A percentile compares a stretch with the other conserved stretches of the same genome.
Evolutionary conservation across 2,797 vertebrate species (phyloP).

Genomic region (Hypotaenidia philippensis): DNA sequence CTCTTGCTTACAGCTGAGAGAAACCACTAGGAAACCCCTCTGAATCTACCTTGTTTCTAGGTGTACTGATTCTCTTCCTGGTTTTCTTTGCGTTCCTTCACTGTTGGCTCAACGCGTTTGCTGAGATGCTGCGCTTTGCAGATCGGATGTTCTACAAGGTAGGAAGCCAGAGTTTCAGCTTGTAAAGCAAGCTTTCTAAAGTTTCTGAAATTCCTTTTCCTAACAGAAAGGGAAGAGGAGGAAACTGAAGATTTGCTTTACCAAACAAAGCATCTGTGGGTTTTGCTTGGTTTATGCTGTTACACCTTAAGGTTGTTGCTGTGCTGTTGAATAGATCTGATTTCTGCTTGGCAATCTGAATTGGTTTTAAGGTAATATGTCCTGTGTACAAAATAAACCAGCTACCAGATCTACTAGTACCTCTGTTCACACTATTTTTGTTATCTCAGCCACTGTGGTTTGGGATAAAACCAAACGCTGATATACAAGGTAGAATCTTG

Average conservation of each 20-base stretch:
- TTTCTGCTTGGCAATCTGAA: not conserved
- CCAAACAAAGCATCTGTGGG: not conserved
- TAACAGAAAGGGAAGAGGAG: not conserved
- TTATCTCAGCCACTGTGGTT: not conserved
- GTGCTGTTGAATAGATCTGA: not conserved
- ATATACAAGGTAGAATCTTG: not conserved
- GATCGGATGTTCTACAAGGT: constrained; percentile 99
- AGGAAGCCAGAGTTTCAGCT: not conserved
- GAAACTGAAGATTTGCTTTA: not conserved
- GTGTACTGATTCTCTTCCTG: constrained; percentile 90
- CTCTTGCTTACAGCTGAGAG: not conserved
- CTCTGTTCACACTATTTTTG: not conserved
- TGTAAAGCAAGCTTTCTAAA: not conserved
- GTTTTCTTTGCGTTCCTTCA: constrained; percentile 94
- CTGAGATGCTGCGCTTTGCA: constrained; percentile 95
- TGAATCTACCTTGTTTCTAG: constrained; percentile 73
- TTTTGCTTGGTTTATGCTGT: not conserved
- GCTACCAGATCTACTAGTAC: not conserved
- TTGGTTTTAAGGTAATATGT: not conserved
- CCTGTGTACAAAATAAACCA: not conserved
- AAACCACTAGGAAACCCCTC: not conserved
- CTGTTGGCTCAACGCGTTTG: constrained; percentile 97
- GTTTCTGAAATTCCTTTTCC: not conserved
- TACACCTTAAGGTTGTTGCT: not conserved
- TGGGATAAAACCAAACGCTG: not conserved